These are phyloP conservation scores for Chunga burmeisteri DNA, from an alignment of 2,113 vertebrate genomes.

Conservation along the genomic window DNA sequence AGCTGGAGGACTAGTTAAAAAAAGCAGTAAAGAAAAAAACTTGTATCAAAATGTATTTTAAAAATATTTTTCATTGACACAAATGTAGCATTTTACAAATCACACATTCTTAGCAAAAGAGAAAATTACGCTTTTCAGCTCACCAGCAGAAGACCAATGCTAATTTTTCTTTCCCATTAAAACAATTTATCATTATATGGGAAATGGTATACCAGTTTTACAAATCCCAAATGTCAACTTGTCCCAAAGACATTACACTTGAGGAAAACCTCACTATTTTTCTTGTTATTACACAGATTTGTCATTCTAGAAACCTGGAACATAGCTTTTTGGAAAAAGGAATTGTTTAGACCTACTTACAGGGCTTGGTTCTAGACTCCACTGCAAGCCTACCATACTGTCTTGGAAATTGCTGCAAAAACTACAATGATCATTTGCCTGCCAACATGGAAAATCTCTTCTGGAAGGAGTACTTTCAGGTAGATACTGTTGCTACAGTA, in stretches of 20 bases:
- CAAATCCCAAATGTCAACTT: neutral
- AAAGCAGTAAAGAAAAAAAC: neutral
- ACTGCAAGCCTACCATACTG: neutral
- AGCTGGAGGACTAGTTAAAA: neutral
- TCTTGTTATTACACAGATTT: neutral
- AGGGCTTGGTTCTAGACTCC: neutral
- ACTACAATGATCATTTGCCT: neutral
- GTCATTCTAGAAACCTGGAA: neutral
- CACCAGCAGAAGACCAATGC: neutral
- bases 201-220: neutral
- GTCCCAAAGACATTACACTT: neutral
- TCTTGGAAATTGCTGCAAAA: neutral
- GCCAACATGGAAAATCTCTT: neutral
- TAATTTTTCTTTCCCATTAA: neutral
- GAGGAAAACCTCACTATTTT: neutral
- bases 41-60: neutral
- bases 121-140: neutral
- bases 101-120: neutral
- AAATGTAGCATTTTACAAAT: neutral
- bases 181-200: neutral
- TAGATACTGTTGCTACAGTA: neutral
- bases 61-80: neutral
- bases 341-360: neutral
- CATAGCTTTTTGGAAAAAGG: neutral
- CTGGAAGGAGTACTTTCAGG: neutral